Conservation (phyloP, 1,140 invertebrate genomes). For the Charaxes varanes region DNA sequence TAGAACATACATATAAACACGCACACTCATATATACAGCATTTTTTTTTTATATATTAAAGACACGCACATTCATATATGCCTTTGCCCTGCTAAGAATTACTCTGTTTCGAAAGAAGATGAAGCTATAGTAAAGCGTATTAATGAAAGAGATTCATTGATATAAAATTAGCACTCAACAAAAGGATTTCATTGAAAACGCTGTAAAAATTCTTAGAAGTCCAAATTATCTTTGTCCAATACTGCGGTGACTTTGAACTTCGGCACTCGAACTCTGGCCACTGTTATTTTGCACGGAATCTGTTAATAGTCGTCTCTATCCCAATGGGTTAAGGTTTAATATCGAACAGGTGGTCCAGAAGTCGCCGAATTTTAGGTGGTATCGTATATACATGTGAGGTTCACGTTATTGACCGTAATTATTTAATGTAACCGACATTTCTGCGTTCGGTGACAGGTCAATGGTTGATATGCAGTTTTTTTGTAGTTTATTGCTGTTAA, state of each 20-base stretch:
- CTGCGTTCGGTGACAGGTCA: constrained; percentile 24
- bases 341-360: background rate
- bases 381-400: constrained; percentile 18
- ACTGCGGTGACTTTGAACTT: constrained; percentile 51
- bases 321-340: constrained; percentile 16
- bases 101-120: too few relatives aligned
- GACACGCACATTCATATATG: too few relatives aligned
- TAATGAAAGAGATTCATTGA: too few relatives aligned
- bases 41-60: too few relatives aligned
- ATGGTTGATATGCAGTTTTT: constrained; percentile 7
- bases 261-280: constrained; percentile 26
- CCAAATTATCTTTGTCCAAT: constrained; percentile 14
- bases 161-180: too few relatives aligned
- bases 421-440: constrained; percentile 40
- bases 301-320: constrained; percentile 6
- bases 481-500: too few relatives aligned
- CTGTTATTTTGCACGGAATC: background rate
- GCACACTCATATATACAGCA: too few relatives aligned
- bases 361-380: constrained; percentile 2
- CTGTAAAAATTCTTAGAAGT: constrained; percentile 10
- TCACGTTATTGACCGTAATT: constrained; percentile 42
- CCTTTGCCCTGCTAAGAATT: too few relatives aligned
- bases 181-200: too few relatives aligned
- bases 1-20: too few relatives aligned
- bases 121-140: too few relatives aligned